Evolutionary conservation across 2,797 vertebrate genomes (phyloP).

Genomic region (Lophotriccus pileatus): DNA sequence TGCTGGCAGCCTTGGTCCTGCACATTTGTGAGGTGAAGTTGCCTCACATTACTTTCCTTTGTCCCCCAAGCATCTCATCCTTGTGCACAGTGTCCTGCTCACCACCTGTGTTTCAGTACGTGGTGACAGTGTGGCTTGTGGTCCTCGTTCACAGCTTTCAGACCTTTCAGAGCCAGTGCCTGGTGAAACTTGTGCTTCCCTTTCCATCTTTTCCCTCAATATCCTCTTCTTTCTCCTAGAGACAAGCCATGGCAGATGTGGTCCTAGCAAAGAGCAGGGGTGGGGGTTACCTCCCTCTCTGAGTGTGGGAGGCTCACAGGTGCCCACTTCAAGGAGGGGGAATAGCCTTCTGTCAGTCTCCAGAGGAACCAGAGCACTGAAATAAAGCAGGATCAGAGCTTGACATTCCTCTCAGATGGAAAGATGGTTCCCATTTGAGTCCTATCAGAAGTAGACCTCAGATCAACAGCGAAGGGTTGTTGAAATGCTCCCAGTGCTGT

Average conservation of each 20-base stretch:
- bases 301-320: neutral
- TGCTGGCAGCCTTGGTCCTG: neutral
- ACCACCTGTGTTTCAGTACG: neutral
- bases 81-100: neutral
- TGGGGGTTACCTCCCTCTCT: neutral
- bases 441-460: neutral
- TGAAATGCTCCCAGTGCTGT: neutral
- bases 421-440: neutral
- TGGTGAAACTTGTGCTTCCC: neutral
- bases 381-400: neutral
- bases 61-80: neutral
- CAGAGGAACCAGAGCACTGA: neutral
- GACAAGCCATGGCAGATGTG: neutral
- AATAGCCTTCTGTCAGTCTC: neutral
- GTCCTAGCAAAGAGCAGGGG: neutral
- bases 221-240: neutral
- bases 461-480: neutral
- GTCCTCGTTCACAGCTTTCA: neutral
- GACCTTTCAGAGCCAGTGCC: neutral
- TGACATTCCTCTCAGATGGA: neutral
- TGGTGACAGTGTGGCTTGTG: rapidly evolving
- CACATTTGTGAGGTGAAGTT: neutral
- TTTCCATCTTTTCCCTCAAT: neutral
- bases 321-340: neutral
- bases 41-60: neutral